phyloP scores from a whole-genome alignment of 23 tunicate genomes.

The Ciona savignyi region DNA sequence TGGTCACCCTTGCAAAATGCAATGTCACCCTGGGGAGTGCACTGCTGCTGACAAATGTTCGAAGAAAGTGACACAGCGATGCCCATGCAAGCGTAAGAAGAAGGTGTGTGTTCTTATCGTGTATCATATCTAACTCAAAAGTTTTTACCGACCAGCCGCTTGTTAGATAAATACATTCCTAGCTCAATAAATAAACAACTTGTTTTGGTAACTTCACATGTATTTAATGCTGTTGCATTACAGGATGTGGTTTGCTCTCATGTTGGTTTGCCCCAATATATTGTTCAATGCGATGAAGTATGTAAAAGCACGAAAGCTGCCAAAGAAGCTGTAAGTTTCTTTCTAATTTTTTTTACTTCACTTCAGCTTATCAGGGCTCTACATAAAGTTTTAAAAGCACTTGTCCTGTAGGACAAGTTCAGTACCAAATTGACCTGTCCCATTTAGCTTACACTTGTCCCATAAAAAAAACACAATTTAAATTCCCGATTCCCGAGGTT shows the following conservation, averaged over 20 bases:
- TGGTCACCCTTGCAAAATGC: constrained; percentile 45
- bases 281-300: constrained; percentile 49
- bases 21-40: constrained; percentile 77
- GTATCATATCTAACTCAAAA: too few relatives aligned
- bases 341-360: not conserved
- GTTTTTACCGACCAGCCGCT: too few relatives aligned
- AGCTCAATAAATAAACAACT: too few relatives aligned
- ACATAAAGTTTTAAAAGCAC: not conserved
- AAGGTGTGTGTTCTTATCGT: not conserved
- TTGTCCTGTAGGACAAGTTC: too few relatives aligned
- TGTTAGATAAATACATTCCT: too few relatives aligned
- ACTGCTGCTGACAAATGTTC: constrained; percentile 36
- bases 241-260: constrained; percentile 57
- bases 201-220: not conserved
- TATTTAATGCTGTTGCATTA: not conserved
- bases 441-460: too few relatives aligned
- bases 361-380: not conserved
- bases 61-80: constrained; percentile 46
- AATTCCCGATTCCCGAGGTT: too few relatives aligned
- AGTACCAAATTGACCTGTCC: too few relatives aligned
- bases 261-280: constrained; percentile 2
- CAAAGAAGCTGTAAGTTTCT: constrained; percentile 19
- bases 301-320: constrained; percentile 34
- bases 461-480: too few relatives aligned
- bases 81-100: constrained; percentile 68